Conservation (phyloP, 2,797 vertebrate genomes). For the Phalanger gymnotis region DNA sequence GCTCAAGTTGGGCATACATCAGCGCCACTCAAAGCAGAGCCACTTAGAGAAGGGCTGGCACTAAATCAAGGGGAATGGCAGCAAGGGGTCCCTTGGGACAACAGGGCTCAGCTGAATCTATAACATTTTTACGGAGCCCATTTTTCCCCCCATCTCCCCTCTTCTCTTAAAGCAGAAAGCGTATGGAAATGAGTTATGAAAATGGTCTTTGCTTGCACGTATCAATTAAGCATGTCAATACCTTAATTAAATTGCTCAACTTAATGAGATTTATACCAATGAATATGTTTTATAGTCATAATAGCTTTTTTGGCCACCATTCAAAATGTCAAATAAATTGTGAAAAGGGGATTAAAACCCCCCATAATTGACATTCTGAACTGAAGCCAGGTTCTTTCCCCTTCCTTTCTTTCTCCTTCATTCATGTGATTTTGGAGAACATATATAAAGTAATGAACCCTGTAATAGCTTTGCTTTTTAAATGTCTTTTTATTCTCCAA, state of each 20-base stretch:
- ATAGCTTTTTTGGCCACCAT: conserved; percentile 98
- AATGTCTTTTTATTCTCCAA: conserved; percentile 80
- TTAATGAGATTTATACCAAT: conserved; percentile 99
- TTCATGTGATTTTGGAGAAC: conserved; percentile 86
- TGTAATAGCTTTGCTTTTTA: conserved; percentile 83
- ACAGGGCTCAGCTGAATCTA: conserved; percentile 86
- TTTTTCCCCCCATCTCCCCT: conserved; percentile 48
- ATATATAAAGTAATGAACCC: conserved; percentile 83
- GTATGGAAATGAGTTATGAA: conserved; percentile 94
- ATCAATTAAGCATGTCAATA: conserved; percentile 99
- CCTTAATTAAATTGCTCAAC: conserved; percentile 99
- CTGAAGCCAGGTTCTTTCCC: conserved; percentile 81
- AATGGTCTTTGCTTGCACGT: conserved; percentile 92
- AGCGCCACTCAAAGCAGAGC: conserved; percentile 85
- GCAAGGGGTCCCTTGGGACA: conserved; percentile 92
- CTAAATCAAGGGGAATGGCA: conserved; percentile 94
- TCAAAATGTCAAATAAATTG: conserved; percentile 97
- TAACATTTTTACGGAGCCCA: conserved; percentile 87
- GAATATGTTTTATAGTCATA: conserved; percentile 98
- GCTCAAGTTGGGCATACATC: conserved; percentile 87
- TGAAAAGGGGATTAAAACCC: conserved; percentile 89
- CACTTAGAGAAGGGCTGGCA: conserved; percentile 88
- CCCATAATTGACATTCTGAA: conserved; percentile 87
- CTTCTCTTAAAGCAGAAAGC: conserved; percentile 83
- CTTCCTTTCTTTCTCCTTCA: conserved; percentile 78